Evolutionary conservation across 2,888 invertebrate species (phyloP), one percentile per base, ranked within the genome.

Genomic region (Enoplolaimus lenunculus): DNA sequence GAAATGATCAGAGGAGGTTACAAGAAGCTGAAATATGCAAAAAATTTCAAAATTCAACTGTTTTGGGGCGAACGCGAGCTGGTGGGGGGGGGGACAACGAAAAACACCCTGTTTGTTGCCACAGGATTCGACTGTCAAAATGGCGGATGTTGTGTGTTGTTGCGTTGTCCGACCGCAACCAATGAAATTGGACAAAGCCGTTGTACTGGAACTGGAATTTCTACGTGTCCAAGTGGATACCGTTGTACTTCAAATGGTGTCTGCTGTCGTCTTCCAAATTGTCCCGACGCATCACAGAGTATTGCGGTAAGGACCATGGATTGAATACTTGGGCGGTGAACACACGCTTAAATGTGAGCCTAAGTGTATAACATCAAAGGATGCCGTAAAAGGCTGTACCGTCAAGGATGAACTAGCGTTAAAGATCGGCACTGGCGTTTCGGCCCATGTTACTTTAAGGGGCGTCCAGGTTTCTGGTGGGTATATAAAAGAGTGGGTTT

Each of bases 81-180:
- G n/a, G n/a, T n/a, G n/a, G n/a, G n/a, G n/a, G n/a, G n/a, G n/a
- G n/a, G n/a, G n/a, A n/a, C n/a, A n/a, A n/a, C n/a, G n/a, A n/a
- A n/a, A n/a, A n/a, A n/a, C n/a, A n/a, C n/a, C n/a, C n/a, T n/a
- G n/a, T n/a, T n/a, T n/a, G n/a, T n/a, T n/a, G n/a, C n/a, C n/a
- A n/a, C 45, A 45, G 64, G 64, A 2, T 67, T 26, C 33, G 30
- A 29, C 7, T 70, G 70, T 33, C 70, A 70, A 34, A 45, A 28
- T 59, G 70, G 70, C 26, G 70, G 70, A 1, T 66, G 70, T 33
- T 70, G 70, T 31, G 29, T 34, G 3, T 29, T 70, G 64, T 59
- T 67, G 26, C 7, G 7, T 2, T 70, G 70, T 59, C 66, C 34
- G 26, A 67, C 29, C 57, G 70, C 57, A 1, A 26, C 21, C 7